These are phyloP conservation scores for Cephus sareptanus DNA, from an alignment of 2,888 invertebrate species.

Conservation along the genomic window DNA sequence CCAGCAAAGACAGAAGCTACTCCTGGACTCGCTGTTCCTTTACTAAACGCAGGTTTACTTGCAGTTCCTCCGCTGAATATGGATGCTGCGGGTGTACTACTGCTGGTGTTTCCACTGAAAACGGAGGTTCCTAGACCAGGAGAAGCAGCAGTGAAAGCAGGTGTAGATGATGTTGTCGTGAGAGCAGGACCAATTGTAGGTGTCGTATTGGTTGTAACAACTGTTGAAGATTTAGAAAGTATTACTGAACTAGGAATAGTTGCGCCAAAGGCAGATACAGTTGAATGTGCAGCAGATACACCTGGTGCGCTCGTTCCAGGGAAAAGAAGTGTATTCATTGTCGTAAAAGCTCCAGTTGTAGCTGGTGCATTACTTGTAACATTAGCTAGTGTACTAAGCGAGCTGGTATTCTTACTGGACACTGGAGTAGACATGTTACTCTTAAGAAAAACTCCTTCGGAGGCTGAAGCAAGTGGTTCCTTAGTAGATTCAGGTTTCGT, in stretches of 20 bases:
- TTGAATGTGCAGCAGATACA: background rate
- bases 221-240: background rate
- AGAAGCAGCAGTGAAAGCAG: constrained; percentile 16
- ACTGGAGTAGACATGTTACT: background rate
- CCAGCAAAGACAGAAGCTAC: background rate
- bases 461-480: background rate
- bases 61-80: constrained; percentile 16
- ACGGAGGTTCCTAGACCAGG: constrained; percentile 6
- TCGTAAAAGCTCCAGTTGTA: background rate
- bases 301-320: background rate
- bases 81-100: constrained; percentile 15
- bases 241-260: background rate
- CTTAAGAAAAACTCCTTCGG: background rate
- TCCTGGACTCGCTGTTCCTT: background rate
- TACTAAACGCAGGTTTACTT: background rate
- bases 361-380: background rate
- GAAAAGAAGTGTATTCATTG: background rate
- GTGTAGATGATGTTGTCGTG: constrained; percentile 1
- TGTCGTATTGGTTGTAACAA: constrained; percentile 13
- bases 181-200: constrained; percentile 19
- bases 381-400: background rate
- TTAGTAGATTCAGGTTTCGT: background rate
- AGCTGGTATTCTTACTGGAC: background rate
- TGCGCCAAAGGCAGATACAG: background rate
- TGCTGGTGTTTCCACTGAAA: constrained; percentile 2